Conservation (phyloP, 2,888 invertebrate genomes). For the Mimumesa dahlbomi region DNA sequence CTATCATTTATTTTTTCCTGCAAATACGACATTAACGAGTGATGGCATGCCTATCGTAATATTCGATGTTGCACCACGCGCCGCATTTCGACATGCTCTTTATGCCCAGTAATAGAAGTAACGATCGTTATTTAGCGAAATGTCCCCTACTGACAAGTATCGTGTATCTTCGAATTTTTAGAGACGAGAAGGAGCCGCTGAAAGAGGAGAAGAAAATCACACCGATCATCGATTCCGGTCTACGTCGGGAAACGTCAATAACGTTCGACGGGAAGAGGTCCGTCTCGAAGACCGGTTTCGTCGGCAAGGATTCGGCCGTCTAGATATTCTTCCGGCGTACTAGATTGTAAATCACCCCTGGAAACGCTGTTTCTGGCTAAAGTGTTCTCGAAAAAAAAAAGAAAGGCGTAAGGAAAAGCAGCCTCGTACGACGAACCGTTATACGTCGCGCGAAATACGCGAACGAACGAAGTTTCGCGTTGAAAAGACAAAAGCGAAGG, state of each 20-base stretch:
- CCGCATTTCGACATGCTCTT: conserved; percentile 59
- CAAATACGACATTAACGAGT: conserved; percentile 50
- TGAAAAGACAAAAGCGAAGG: too few species aligned
- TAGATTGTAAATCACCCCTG: conserved; percentile 79
- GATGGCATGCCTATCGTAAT: conserved; percentile 61
- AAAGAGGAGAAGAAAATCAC: conserved; percentile 84
- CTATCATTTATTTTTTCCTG: conserved; percentile 8
- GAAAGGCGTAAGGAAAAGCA: conserved; percentile 16
- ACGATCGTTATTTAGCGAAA: too few species aligned
- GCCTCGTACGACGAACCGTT: background rate
- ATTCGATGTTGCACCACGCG: conserved; percentile 62
- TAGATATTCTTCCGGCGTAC: conserved; percentile 82
- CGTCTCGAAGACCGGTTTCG: conserved; percentile 91
- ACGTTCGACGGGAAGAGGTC: conserved; percentile 92
- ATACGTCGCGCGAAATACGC: background rate
- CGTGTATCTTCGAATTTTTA: conserved; percentile 73
- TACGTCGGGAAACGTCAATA: conserved; percentile 89
- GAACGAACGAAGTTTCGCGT: too few species aligned
- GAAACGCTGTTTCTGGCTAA: conserved; percentile 52
- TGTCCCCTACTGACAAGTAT: too few species aligned
- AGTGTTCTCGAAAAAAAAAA: conserved; percentile 62
- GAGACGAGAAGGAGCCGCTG: conserved; percentile 92
- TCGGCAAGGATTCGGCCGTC: conserved; percentile 95
- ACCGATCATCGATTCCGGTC: conserved; percentile 83
- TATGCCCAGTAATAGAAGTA: conserved; percentile 57